A percentile compares a stretch with the other conserved stretches of the same genome.
Evolutionary conservation across 2,888 invertebrate species (phyloP).

Genomic region (Cheilosia scutellata): DNA sequence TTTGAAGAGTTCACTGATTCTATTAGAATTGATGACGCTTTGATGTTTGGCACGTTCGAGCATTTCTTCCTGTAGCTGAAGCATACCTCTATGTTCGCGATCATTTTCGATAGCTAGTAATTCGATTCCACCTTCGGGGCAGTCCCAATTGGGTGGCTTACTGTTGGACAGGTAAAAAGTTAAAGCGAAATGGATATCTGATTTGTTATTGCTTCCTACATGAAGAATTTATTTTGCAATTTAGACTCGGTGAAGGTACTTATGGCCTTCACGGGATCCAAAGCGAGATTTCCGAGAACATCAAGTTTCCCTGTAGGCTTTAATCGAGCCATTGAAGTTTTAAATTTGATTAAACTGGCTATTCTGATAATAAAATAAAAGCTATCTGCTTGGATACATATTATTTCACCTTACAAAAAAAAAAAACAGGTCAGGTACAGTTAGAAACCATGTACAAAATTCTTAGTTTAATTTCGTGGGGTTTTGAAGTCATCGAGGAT

Average conservation of each 20-base stretch:
- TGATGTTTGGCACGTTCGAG: constrained; percentile 76
- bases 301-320: constrained; percentile 26
- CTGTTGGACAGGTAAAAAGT: constrained; percentile 73
- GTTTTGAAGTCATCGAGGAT: too few species aligned
- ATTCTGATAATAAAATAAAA: neutral
- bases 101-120: constrained; percentile 81
- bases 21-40: constrained; percentile 78
- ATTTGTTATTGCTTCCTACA: constrained; percentile 78
- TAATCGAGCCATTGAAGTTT: neutral
- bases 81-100: constrained; percentile 81
- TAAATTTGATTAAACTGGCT: neutral
- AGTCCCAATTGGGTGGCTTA: constrained; percentile 83
- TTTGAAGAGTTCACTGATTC: constrained; percentile 80
- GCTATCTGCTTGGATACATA: neutral
- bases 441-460: too few species aligned
- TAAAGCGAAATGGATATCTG: neutral
- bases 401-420: too few species aligned
- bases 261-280: constrained; percentile 81
- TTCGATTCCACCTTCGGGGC: constrained; percentile 82
- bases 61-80: constrained; percentile 80
- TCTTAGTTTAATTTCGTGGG: too few species aligned
- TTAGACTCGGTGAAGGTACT: constrained; percentile 81
- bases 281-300: constrained; percentile 77
- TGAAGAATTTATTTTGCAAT: constrained; percentile 80
- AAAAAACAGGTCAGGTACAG: too few species aligned